phyloP scores from a whole-genome alignment of 1,140 invertebrate genomes.

The Drosophila pseudoananassae region DNA sequence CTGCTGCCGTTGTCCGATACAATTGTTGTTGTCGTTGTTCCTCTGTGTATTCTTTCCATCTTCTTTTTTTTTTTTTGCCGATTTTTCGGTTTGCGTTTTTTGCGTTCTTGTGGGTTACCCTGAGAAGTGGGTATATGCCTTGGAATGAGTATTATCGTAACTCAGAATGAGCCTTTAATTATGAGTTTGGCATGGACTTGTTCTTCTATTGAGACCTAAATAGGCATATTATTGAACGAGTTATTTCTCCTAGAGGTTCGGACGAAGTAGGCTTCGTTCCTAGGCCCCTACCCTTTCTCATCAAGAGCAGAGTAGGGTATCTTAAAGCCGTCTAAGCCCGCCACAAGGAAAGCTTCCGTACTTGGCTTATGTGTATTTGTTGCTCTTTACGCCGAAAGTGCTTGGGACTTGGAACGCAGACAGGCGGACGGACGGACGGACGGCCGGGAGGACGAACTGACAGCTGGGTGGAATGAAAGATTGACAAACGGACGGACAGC shows the following conservation, averaged over 20 bases:
- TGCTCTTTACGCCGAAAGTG: conserved; percentile 69
- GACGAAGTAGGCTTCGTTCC: too few species aligned
- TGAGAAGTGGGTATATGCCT: not conserved
- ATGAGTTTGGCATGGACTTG: too few species aligned
- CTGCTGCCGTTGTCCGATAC: conserved; percentile 62
- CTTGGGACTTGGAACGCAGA: conserved; percentile 33
- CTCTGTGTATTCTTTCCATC: conserved; percentile 56
- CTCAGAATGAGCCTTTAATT: not conserved
- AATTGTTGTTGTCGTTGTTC: conserved; percentile 56
- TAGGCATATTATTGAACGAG: too few species aligned
- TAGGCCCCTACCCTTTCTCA: too few species aligned
- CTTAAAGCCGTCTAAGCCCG: not conserved
- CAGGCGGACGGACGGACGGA: conserved; percentile 27
- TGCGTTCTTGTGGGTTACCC: conserved; percentile 20
- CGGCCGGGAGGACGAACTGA: conserved; percentile 14
- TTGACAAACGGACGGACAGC: conserved; percentile 39
- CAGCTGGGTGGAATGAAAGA: conserved; percentile 15
- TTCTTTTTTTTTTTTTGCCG: conserved; percentile 38
- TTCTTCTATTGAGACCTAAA: not conserved
- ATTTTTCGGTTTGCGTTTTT: conserved; percentile 36
- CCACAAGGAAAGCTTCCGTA: conserved; percentile 6
- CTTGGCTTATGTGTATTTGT: conserved; percentile 54
- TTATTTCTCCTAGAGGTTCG: too few species aligned
- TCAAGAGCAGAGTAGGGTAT: conserved; percentile 16
- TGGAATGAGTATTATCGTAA: not conserved